Evolutionary conservation across 2,797 vertebrate species (phyloP).

Genomic region (Pantherophis vulpinus): DNA sequence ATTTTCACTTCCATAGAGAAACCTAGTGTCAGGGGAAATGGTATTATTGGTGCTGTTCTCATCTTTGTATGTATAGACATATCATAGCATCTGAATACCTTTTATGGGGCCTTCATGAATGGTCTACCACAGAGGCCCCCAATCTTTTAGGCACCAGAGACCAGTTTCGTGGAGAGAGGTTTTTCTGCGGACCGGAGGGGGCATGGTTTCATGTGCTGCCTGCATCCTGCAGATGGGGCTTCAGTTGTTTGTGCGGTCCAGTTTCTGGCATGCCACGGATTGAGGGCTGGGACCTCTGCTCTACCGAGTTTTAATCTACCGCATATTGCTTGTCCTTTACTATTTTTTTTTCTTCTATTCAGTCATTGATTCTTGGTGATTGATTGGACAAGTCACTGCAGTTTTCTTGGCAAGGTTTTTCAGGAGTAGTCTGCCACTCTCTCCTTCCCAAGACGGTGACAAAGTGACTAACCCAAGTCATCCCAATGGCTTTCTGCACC

Average conservation of each 20-base stretch:
- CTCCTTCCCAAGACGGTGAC: neutral
- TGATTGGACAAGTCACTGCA: neutral
- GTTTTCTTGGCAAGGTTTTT: neutral
- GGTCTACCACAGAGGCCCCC: neutral
- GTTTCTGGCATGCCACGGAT: too few species aligned
- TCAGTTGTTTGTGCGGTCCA: too few species aligned
- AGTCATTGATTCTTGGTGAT: neutral
- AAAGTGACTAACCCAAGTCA: neutral
- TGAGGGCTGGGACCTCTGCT: neutral
- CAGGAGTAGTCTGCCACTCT: neutral
- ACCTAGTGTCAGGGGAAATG: neutral
- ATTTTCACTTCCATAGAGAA: neutral
- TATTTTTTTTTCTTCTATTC: neutral
- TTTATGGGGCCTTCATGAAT: neutral
- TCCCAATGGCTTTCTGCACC: neutral
- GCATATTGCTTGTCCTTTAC: neutral
- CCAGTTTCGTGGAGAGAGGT: too few species aligned
- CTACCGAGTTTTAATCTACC: neutral
- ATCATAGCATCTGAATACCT: neutral
- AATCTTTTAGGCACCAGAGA: too few species aligned
- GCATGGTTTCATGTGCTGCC: too few species aligned
- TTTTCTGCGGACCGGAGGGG: too few species aligned
- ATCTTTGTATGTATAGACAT: neutral
- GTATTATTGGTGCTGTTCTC: neutral
- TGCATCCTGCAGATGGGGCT: too few species aligned